Evolutionary conservation across 2,113 vertebrate species (phyloP), one percentile per base, ranked within the genome.

Genomic region (Hymenochirus boettgeri): DNA sequence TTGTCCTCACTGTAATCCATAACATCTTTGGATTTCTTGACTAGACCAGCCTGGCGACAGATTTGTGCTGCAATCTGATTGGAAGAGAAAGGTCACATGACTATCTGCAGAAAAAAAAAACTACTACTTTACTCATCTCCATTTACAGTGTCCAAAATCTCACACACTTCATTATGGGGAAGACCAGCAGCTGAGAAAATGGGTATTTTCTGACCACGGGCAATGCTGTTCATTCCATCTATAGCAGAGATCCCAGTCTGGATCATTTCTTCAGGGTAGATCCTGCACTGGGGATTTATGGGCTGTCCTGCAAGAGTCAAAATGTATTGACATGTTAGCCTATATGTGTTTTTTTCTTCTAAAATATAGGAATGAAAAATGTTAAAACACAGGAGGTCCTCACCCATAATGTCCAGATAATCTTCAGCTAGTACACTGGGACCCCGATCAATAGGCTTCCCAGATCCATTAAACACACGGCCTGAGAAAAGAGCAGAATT

Each of bases 211-310:
- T 94, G 92, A 0, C 92, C 92, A 64, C 92, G 83, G 67, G 92
- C 92, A 71, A 93, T 93, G n/a, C 92, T 93, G 82, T 94, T 94
- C 92, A 94, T 94, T 19, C 91, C 91, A 52, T 94, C 92, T 4
- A 94, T 94, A 52, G 92, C 92, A 15, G 91, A 94, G 73, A 94
- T 93, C 3, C 92, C 92, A 0, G 92, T 94, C 73, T 94, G 92
- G 72, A 94, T 94, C 92, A 94, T 94, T 35, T 93, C 92, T 70
- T 93, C 92, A 0, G 92, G 92, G n/a, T 94, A 94, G 76, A 94
- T 93, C 12, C 92, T 88, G 63, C 90, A 93, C 72, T 93, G 88
- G 64, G 92, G 92, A 61, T 94, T 93, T 73, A 94, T 94, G 2
- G 92, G 92, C 65, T 93, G 92, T 17, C 92, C 91, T 95, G 65